A percentile compares a stretch with the other conserved stretches of the same genome.
Evolutionary conservation across 2,888 invertebrate genomes (phyloP).

Genomic region (Apotomis turbidana): DNA sequence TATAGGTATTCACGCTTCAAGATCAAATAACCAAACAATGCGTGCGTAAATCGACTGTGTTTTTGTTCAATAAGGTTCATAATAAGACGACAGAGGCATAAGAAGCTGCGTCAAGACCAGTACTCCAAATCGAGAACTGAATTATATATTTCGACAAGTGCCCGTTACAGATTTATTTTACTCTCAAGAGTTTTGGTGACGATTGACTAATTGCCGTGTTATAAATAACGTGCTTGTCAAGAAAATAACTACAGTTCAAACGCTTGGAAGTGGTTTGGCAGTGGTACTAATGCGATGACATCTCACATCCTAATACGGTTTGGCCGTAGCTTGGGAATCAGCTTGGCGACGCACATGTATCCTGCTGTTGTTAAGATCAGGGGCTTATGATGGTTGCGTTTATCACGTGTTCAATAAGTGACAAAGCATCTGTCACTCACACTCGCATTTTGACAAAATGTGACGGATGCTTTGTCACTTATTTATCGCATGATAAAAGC

Average conservation of each 20-base stretch:
- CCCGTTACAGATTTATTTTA: not conserved
- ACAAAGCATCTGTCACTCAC: no score
- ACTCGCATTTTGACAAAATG: no score
- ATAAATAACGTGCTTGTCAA: not conserved
- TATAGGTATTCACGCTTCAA: not conserved
- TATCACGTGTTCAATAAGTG: no score
- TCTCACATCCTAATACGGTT: not conserved
- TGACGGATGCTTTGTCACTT: no score
- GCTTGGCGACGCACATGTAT: no score
- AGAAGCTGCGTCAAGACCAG: not conserved
- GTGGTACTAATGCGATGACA: not conserved
- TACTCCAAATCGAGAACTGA: not conserved
- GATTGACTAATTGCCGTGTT: not conserved
- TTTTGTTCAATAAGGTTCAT: not conserved
- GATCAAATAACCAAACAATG: not conserved
- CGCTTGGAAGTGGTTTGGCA: not conserved
- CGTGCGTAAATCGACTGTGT: not conserved
- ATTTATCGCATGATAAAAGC: no score
- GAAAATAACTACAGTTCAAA: not conserved
- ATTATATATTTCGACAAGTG: not conserved
- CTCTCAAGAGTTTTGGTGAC: not conserved
- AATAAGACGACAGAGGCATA: not conserved
- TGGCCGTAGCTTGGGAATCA: no score
- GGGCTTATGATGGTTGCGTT: no score
- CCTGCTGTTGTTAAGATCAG: no score